Evolutionary conservation across 2,113 vertebrate genomes (phyloP).

Genomic region (Abramis brama): DNA sequence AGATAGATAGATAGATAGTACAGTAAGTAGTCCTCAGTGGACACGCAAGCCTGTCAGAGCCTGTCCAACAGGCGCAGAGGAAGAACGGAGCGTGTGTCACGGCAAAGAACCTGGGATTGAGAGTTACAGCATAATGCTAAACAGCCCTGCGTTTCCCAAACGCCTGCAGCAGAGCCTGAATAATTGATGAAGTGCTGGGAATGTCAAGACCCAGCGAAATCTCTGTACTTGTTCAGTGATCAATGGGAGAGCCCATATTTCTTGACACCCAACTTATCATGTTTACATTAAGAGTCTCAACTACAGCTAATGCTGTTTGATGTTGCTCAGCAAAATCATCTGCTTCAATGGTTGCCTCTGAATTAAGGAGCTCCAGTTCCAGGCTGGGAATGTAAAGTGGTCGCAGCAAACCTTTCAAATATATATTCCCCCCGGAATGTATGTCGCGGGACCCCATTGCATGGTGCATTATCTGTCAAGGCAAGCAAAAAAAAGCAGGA

Average conservation of each 20-base stretch:
- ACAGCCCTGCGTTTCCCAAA: conserved; percentile 46
- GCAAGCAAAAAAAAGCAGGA: conserved; percentile 22
- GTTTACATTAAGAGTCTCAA: conserved; percentile 50
- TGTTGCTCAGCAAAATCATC: conserved; percentile 39
- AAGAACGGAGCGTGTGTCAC: conserved; percentile 44
- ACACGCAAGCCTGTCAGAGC: conserved; percentile 17
- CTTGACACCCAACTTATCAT: conserved; percentile 48
- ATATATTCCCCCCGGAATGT: not conserved
- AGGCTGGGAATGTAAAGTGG: conserved; percentile 16
- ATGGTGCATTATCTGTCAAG: conserved; percentile 10
- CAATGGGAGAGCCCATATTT: conserved; percentile 44
- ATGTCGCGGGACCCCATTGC: not conserved
- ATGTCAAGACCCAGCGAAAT: conserved; percentile 46
- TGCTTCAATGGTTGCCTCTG: conserved; percentile 12
- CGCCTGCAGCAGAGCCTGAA: conserved; percentile 46
- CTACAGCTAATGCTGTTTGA: conserved; percentile 45
- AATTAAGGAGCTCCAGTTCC: conserved; percentile 17
- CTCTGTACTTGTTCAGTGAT: conserved; percentile 49
- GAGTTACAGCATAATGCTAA: conserved; percentile 48
- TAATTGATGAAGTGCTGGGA: conserved; percentile 52
- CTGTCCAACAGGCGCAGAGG: conserved; percentile 32
- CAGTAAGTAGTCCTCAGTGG: not conserved
- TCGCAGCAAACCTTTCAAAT: conserved; percentile 11
- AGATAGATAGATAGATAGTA: not conserved
- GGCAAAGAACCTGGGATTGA: conserved; percentile 19